Evolutionary conservation across 2,888 invertebrate genomes (phyloP).

Genomic region (Ligdia adustata): DNA sequence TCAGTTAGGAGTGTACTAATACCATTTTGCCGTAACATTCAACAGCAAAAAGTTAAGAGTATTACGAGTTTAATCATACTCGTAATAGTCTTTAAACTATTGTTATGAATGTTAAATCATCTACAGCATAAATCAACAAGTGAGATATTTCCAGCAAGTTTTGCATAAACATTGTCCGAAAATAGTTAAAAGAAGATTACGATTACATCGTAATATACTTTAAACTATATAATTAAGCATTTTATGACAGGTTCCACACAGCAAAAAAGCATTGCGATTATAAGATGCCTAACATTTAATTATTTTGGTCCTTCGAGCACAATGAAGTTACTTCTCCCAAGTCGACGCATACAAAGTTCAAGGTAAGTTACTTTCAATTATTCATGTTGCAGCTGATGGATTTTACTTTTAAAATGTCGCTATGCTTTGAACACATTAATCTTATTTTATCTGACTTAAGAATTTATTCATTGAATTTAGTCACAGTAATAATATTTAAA

Average conservation of each 20-base stretch:
- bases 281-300: conserved; percentile 4
- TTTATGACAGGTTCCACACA: neutral
- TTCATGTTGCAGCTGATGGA: conserved; percentile 32
- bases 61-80: too few species aligned
- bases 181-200: neutral
- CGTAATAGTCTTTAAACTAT: too few species aligned
- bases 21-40: too few species aligned
- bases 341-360: conserved; percentile 52
- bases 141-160: too few species aligned
- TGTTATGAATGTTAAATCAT: too few species aligned
- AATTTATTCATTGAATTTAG: neutral
- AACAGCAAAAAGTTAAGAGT: too few species aligned
- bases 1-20: too few species aligned
- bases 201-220: neutral
- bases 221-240: neutral
- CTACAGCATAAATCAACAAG: too few species aligned
- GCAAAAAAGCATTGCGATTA: neutral
- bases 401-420: conserved; percentile 28
- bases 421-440: conserved; percentile 9
- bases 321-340: conserved; percentile 21
- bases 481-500: too few species aligned
- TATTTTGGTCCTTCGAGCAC: conserved; percentile 21
- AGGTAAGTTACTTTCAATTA: conserved; percentile 55
- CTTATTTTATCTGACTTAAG: neutral
- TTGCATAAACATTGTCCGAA: neutral